These are phyloP conservation scores for Perccottus glenii DNA, from an alignment of 2,113 vertebrate species.

Conservation along the genomic window DNA sequence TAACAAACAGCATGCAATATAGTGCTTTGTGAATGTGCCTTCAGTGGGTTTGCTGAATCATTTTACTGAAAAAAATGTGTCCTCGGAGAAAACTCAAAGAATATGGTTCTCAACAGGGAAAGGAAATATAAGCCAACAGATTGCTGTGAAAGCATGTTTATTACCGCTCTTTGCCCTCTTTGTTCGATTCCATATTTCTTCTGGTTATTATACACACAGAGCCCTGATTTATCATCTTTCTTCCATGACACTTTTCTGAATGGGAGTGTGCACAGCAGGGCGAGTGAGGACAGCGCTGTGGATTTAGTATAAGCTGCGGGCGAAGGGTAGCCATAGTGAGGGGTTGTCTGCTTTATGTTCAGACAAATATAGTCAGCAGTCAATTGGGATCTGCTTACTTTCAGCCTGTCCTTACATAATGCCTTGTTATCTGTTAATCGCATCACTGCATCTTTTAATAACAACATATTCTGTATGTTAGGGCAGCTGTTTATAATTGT, in stretches of 20 bases:
- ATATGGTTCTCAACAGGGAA: conserved; percentile 67
- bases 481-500: conserved; percentile 58
- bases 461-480: conserved; percentile 42
- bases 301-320: conserved; percentile 6
- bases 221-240: conserved; percentile 34
- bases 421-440: conserved; percentile 54
- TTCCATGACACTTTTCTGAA: conserved; percentile 24
- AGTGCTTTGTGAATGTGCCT: conserved; percentile 74
- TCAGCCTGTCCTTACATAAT: conserved; percentile 39
- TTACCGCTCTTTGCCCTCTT: conserved; percentile 48
- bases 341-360: conserved; percentile 48
- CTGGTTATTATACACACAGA: conserved; percentile 28
- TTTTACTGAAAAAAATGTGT: conserved; percentile 78
- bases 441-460: conserved; percentile 40
- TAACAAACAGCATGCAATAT: conserved; percentile 77
- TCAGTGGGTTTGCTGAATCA: conserved; percentile 75
- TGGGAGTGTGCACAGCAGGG: conserved; percentile 23
- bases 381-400: conserved; percentile 41
- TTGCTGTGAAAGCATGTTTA: conserved; percentile 65
- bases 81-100: conserved; percentile 76
- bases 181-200: conserved; percentile 48
- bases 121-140: conserved; percentile 61
- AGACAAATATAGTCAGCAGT: conserved; percentile 40
- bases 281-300: conserved; percentile 33
- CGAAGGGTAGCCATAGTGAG: conserved; percentile 26